Evolutionary conservation across 2,888 invertebrate species (phyloP).

Genomic region (Agrypnus murinus): DNA sequence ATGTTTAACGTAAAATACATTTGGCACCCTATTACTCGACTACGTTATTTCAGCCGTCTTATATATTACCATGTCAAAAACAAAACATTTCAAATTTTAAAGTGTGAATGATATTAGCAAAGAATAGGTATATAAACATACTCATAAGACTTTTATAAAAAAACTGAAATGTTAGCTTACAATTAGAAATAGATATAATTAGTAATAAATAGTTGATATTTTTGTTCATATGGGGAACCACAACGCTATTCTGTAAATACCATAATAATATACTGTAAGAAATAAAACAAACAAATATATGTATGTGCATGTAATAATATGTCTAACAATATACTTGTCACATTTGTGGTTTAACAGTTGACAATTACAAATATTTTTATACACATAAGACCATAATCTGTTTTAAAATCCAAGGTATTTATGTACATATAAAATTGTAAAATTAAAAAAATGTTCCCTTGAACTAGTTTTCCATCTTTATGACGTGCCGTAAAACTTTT

Average conservation of each 20-base stretch:
- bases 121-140: too few species aligned
- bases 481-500: neutral
- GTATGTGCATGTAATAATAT: neutral
- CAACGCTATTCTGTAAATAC: conserved; percentile 25
- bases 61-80: too few species aligned
- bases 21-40: too few species aligned
- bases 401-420: conserved; percentile 1
- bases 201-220: too few species aligned
- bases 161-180: too few species aligned
- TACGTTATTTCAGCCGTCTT: too few species aligned
- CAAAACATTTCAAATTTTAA: too few species aligned
- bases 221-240: conserved; percentile 15
- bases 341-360: neutral
- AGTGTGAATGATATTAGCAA: too few species aligned
- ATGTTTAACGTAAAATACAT: too few species aligned
- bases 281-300: too few species aligned
- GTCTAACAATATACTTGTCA: neutral
- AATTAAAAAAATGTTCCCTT: conserved; percentile 4
- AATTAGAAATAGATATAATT: too few species aligned
- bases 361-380: conserved; percentile 1
- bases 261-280: neutral
- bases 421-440: conserved; percentile 8
- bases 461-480: neutral
- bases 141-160: too few species aligned
- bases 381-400: conserved; percentile 1